Percentiles rank a stretch among this genome's conserved stretches.
phyloP scores from a whole-genome alignment of 2,113 vertebrate species.

The Chaetodon trifascialis region DNA sequence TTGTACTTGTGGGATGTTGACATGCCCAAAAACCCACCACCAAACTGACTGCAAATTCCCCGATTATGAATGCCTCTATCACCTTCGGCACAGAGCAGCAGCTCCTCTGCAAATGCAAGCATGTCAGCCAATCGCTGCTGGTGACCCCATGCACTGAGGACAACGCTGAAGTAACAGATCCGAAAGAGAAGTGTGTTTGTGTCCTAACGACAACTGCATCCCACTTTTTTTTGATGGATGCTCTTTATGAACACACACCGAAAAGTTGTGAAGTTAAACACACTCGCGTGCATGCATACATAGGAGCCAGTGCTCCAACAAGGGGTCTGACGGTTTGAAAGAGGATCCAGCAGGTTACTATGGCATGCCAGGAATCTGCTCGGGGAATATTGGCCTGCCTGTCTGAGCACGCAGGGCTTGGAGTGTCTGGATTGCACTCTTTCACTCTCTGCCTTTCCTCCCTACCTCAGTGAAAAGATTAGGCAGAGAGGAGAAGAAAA shows the following conservation, averaged over 20 bases:
- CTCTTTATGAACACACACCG: constrained; percentile 17
- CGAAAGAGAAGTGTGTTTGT: constrained; percentile 9
- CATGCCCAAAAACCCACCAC: constrained; percentile 39
- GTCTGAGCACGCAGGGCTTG: constrained; percentile 80
- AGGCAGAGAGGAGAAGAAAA: constrained; percentile 42
- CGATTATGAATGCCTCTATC: constrained; percentile 49
- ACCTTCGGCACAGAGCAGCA: constrained; percentile 28
- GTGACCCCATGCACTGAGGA: constrained; percentile 43
- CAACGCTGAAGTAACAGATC: constrained; percentile 17
- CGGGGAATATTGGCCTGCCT: constrained; percentile 78
- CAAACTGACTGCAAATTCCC: constrained; percentile 25
- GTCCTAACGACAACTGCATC: constrained; percentile 3
- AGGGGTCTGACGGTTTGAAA: constrained; percentile 60
- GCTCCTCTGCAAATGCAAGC: constrained; percentile 49
- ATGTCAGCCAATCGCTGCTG: constrained; percentile 38
- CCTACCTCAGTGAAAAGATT: constrained; percentile 56
- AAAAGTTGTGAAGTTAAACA: constrained; percentile 17
- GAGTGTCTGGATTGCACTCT: constrained; percentile 63
- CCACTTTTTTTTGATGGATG: neutral
- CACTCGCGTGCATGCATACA: constrained; percentile 21
- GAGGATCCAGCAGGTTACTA: constrained; percentile 85
- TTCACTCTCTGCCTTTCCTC: constrained; percentile 55
- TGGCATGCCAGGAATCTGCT: constrained; percentile 85
- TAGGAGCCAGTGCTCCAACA: constrained; percentile 38
- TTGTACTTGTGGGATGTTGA: constrained; percentile 56